A percentile compares a stretch with the other conserved stretches of the same genome.
phyloP scores from a whole-genome alignment of 2,797 vertebrate species.

The Darevskia nairensis region DNA sequence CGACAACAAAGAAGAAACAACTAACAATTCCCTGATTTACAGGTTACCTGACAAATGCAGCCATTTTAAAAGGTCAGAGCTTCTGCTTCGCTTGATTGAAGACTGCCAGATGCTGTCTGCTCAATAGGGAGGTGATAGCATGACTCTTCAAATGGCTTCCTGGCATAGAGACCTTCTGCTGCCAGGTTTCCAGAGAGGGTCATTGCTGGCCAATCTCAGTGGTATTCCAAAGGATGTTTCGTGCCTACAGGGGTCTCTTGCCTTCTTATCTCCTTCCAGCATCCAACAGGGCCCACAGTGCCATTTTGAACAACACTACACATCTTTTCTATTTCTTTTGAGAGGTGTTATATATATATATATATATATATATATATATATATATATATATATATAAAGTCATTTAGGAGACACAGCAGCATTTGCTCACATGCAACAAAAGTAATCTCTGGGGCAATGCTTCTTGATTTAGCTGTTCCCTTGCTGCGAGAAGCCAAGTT shows the following conservation, averaged over 20 bases:
- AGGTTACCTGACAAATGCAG: conserved; percentile 30
- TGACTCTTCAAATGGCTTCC: conserved; percentile 15
- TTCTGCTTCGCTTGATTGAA: conserved; percentile 21
- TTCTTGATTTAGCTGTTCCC: no score
- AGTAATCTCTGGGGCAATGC: no score
- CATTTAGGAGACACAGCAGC: no score
- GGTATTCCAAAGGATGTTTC: conserved; percentile 1
- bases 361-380: no score
- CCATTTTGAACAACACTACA: conserved; percentile 3
- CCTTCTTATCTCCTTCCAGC: conserved; percentile 9
- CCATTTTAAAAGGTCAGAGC: conserved; percentile 35
- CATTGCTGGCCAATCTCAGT: neutral
- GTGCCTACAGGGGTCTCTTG: neutral
- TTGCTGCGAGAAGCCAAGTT: no score
- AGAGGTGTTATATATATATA: no score
- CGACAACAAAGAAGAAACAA: neutral
- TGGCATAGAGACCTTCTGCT: neutral
- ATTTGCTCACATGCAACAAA: neutral
- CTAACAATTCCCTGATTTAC: conserved; percentile 5
- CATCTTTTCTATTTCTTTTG: neutral
- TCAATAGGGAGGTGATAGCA: neutral
- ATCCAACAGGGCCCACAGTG: neutral
- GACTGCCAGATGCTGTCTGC: neutral
- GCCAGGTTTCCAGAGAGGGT: conserved; percentile 10
- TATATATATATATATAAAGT: neutral